Conservation (phyloP, 2,888 invertebrate genomes). For the Prenolepis imparis region DNA sequence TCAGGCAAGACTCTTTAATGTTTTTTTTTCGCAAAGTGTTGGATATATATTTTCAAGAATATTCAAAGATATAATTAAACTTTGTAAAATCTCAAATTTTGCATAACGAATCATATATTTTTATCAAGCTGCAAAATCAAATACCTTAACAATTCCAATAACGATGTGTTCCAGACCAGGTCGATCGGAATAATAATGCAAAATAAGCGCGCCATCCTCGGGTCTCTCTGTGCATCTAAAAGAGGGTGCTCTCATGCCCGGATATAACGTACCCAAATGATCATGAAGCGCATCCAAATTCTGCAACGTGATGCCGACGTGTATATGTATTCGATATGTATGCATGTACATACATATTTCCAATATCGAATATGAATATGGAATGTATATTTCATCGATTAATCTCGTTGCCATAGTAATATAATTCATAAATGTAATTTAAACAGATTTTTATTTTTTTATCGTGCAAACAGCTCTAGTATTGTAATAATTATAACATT, state of each 20-base stretch:
- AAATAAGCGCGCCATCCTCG: conserved; percentile 95
- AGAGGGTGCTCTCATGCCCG: conserved; percentile 97
- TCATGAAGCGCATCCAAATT: conserved; percentile 98
- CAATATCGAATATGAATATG: conserved; percentile 20
- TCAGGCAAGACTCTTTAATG: conserved; percentile 1
- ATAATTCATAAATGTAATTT: conserved; percentile 6
- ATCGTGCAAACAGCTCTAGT: neutral
- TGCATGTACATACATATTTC: neutral
- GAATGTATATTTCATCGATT: neutral
- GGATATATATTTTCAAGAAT: conserved; percentile 14
- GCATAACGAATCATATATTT: conserved; percentile 20
- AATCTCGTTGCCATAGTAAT: neutral
- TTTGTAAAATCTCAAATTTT: neutral
- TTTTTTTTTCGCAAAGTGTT: conserved; percentile 15
- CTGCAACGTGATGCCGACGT: conserved; percentile 87
- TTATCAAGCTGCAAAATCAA: conserved; percentile 32
- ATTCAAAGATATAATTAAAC: neutral
- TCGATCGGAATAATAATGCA: conserved; percentile 98
- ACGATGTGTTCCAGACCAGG: conserved; percentile 98
- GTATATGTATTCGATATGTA: neutral
- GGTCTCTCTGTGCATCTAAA: conserved; percentile 97
- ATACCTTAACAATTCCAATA: conserved; percentile 98
- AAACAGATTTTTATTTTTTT: neutral
- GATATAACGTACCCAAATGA: conserved; percentile 96
- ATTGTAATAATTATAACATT: neutral